Evolutionary conservation across 2,888 invertebrate species (phyloP), one percentile per base, ranked within the genome.

Genomic region (Crossocerus cetratus): DNA sequence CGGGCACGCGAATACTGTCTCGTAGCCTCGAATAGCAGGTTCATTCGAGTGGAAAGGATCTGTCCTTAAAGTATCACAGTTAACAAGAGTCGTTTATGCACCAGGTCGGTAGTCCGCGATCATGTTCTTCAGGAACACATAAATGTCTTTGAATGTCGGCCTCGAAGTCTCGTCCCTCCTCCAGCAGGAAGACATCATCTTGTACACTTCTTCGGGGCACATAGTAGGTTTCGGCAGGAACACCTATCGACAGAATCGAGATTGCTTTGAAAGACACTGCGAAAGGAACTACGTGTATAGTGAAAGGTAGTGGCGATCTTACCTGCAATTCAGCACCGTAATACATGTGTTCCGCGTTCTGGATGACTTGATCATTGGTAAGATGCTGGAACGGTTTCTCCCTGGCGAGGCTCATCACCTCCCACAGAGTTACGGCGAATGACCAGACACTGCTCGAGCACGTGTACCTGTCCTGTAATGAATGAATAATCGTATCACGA

Each of bases 141-240:
- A 93, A 84, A 96, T 94, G 83, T 95, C 92, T 86, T 93, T 93
- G 88, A 94, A 93, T 18, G 92, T 92, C 54, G 93, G 93, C 80
- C 94, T 90, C 63, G 91, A 89, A 45, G 90, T 89, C 81, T 93
- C 93, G 86, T 93, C 93, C 81, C 93, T 90, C 83, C 91, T 92
- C 93, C 93, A 94, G 86, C 94, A 96, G 84, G 93, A 93, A 86
- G 93, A 93, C 94, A 96, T 94, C 78, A 96, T 91, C 78, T 94
- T 93, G 91, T 96, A 96, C 59, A 96, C 93, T 82, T 94, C 94
- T 18, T 93, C 92, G 14, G 96, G 94, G 89, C 96, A 96, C 74
- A 95, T 93, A 63, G 93, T 92, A 54, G 96, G 96, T 84, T 94
- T 93, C 82, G 95, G 95, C 91, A 95, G 93, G 79, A 94, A 89